Conservation (phyloP, 2,113 vertebrate genomes). For the Chaenogobius annularis region DNA sequence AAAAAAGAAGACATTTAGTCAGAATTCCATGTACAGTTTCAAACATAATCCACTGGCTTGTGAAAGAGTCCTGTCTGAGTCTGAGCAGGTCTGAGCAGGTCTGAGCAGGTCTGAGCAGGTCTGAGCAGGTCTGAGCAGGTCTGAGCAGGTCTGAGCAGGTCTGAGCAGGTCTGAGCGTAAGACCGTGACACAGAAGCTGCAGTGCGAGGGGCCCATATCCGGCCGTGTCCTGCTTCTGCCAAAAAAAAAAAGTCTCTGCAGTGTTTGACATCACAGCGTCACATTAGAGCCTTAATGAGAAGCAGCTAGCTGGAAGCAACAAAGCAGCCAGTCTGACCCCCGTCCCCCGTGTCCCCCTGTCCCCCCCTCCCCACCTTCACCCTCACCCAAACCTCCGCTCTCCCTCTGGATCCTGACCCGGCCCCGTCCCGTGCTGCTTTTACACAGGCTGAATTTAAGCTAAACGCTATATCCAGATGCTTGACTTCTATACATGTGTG, state of each 20-base stretch:
- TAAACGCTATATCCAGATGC: slow-evolving; percentile 67
- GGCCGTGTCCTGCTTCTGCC: slow-evolving; percentile 52
- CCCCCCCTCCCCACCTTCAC: background rate
- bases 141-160: slow-evolving; percentile 1
- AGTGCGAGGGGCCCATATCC: slow-evolving; percentile 62
- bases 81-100: slow-evolving; percentile 1
- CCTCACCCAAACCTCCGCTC: background rate
- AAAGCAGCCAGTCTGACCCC: slow-evolving; percentile 53
- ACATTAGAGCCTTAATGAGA: slow-evolving; percentile 71
- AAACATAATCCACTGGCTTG: no score
- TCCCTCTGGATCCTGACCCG: slow-evolving; percentile 18
- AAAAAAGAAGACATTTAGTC: no score
- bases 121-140: slow-evolving; percentile 1
- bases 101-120: slow-evolving; percentile 1
- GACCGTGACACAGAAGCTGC: slow-evolving; percentile 63
- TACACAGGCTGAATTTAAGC: slow-evolving; percentile 17
- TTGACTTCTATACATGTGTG: slow-evolving; percentile 38
- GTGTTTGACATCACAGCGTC: slow-evolving; percentile 68
- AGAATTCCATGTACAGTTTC: no score
- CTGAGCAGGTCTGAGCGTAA: slow-evolving; percentile 11
- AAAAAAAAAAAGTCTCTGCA: slow-evolving; percentile 48
- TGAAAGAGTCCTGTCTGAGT: no score
- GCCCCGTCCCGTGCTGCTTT: slow-evolving; percentile 1
- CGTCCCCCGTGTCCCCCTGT: background rate
- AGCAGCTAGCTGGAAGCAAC: slow-evolving; percentile 72